Percentiles rank a stretch among this genome's conserved stretches.
These are phyloP conservation scores for Adelognathus sp. DNA, from an alignment of 2,888 invertebrate genomes.

Conservation along the genomic window DNA sequence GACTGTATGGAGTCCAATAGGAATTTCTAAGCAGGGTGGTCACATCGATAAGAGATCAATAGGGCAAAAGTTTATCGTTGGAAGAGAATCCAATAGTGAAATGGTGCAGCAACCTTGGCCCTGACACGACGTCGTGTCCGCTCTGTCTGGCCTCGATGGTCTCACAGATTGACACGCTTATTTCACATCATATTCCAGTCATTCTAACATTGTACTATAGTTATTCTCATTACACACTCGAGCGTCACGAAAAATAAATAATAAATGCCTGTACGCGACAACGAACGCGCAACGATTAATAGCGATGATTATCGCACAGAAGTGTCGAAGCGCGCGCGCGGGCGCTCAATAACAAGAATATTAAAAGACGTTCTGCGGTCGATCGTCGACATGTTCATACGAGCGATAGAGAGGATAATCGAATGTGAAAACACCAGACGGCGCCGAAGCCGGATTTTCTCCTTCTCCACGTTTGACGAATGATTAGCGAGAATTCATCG, in stretches of 20 bases:
- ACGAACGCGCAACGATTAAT: constrained; percentile 35
- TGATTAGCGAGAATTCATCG: neutral
- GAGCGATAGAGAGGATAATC: constrained; percentile 12
- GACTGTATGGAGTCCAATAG: no score
- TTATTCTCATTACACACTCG: neutral
- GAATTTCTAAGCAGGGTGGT: no score
- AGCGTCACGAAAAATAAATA: constrained; percentile 23
- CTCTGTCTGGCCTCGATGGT: neutral
- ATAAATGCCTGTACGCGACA: constrained; percentile 23
- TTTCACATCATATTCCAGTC: constrained; percentile 7
- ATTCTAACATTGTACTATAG: neutral
- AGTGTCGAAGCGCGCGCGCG: constrained; percentile 13
- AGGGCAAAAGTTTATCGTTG: constrained; percentile 43
- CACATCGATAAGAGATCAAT: constrained; percentile 22
- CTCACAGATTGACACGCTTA: neutral
- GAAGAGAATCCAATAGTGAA: constrained; percentile 6
- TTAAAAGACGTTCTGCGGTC: constrained; percentile 27
- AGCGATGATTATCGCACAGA: constrained; percentile 30
- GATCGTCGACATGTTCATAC: constrained; percentile 48
- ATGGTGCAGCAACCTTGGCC: constrained; percentile 34
- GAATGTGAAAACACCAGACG: constrained; percentile 9
- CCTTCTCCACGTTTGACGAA: neutral
- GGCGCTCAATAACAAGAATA: constrained; percentile 55
- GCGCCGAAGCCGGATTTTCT: constrained; percentile 28
- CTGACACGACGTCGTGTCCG: constrained; percentile 21